Conservation (phyloP, 2,797 vertebrate species). For the Mionectes olivaceus region DNA sequence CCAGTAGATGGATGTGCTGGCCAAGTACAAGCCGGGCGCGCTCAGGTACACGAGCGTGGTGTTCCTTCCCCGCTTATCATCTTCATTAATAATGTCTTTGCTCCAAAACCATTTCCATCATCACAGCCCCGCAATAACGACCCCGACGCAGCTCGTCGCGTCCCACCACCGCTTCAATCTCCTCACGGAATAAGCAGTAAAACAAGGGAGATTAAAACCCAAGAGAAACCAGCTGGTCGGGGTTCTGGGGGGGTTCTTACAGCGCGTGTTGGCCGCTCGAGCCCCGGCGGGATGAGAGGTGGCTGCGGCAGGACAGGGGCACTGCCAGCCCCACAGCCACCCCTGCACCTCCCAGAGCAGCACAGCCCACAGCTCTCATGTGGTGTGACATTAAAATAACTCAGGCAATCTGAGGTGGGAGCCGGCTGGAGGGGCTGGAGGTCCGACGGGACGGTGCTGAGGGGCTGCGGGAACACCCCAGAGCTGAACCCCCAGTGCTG, state of each 20-base stretch:
- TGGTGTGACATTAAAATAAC: neutral
- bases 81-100: neutral
- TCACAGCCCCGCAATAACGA: fast-evolving
- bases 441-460: fast-evolving
- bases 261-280: neutral
- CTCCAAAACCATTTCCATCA: neutral
- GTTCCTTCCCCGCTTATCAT: neutral
- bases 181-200: neutral
- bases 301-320: neutral
- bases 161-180: neutral
- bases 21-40: neutral
- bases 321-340: fast-evolving
- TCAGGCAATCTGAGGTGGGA: fast-evolving
- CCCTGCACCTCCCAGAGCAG: neutral
- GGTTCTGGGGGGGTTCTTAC: neutral
- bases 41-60: neutral
- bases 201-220: neutral
- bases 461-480: neutral
- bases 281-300: fast-evolving
- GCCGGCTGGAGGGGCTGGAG: neutral
- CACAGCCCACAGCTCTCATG: fast-evolving
- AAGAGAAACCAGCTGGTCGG: neutral
- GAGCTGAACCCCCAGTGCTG: neutral
- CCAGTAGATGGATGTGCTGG: neutral
- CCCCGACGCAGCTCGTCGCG: neutral